Percentiles rank a stretch among this genome's conserved stretches.
phyloP scores from a whole-genome alignment of 2,888 invertebrate genomes.

The Linnaemya tessellans region DNA sequence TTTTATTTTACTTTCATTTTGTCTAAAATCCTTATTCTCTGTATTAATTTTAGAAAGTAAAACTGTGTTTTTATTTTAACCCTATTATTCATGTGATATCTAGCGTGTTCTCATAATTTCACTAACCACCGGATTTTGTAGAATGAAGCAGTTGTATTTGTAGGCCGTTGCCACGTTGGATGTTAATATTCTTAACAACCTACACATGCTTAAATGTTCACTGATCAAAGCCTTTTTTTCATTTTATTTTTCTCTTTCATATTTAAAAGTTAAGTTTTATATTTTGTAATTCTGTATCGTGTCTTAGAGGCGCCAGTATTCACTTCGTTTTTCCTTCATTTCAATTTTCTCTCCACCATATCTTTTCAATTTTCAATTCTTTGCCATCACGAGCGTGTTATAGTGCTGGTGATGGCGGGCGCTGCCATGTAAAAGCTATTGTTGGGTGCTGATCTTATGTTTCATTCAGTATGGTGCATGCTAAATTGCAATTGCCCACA shows the following conservation, averaged over 20 bases:
- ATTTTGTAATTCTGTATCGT: constrained; percentile 60
- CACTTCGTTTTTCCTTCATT: constrained; percentile 35
- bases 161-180: constrained; percentile 30
- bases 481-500: constrained; percentile 70
- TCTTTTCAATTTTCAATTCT: constrained; percentile 52
- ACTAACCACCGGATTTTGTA: neutral
- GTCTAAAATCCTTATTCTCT: no score
- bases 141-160: constrained; percentile 20
- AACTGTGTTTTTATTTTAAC: no score
- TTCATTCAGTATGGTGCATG: constrained; percentile 61
- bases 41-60: no score
- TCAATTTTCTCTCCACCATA: constrained; percentile 21
- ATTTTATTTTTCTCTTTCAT: neutral
- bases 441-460: constrained; percentile 61
- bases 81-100: no score
- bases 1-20: no score
- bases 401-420: constrained; percentile 16
- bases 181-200: constrained; percentile 52
- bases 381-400: constrained; percentile 43
- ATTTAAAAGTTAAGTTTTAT: constrained; percentile 50
- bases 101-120: neutral
- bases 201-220: constrained; percentile 58
- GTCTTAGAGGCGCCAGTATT: constrained; percentile 68
- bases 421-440: neutral
- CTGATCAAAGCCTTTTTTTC: constrained; percentile 53